Evolutionary conservation across 2,113 vertebrate genomes (phyloP), one percentile per base, ranked within the genome.

Genomic region (Sceloporus tristichus): DNA sequence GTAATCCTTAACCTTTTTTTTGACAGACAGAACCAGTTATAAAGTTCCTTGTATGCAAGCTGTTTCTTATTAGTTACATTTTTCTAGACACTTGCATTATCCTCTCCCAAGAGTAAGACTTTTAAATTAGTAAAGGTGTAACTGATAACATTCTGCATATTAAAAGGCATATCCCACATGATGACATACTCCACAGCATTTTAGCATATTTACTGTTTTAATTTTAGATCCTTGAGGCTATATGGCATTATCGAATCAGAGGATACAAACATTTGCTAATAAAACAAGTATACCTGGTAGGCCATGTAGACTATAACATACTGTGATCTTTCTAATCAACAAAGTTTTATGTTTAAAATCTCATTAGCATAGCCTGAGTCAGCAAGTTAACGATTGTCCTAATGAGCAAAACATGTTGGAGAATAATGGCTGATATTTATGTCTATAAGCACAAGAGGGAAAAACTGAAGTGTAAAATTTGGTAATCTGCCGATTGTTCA

Each of bases 361-460:
- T 94, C 87, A 88, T 93, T 93, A 95, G 83, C 34, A 87, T 85
- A 53, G 81, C 75, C 92, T 94, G 92, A 96, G 76, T 94, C 95
- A 95, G 93, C 94, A 93, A 89, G 87, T 87, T 92, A 91, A 89
- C 92, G 88, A 93, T 88, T 84, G 94, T 29, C 70, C 29, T 89
- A 86, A 54, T 65, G 40, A 92, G 86, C 80, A 93, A 94, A 91
- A 42, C 4, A 1, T 74, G 73, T 91, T 91, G 95, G 92, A 94
- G 93, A 93, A 85, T 73, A 94, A 88, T 91, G 56, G 88, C 75
- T 96, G 92, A 84, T 92, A 92, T 94, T 92, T 91, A 85, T 73
- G 82, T 86, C 94, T 92, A 82, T 38, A 87, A 89, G 27, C 68
- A 53, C n/a, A 76, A 27, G 79, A 6, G 9, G 21, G 76, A 40